A percentile compares a stretch with the other conserved stretches of the same genome.
Evolutionary conservation across 2,113 vertebrate genomes (phyloP).

Genomic region (Rhinogobius similis): DNA sequence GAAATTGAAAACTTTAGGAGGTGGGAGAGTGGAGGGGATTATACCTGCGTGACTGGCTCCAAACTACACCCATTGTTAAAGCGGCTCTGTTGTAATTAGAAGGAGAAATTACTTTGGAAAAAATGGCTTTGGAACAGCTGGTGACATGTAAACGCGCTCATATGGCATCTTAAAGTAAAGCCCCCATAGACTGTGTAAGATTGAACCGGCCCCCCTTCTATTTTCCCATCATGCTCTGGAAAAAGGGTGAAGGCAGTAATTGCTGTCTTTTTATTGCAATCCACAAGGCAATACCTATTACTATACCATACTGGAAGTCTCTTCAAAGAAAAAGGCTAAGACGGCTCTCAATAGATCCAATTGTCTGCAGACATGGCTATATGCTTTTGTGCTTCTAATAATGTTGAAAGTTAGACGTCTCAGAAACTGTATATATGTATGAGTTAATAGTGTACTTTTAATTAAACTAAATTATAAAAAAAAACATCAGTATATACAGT

Average conservation of each 20-base stretch:
- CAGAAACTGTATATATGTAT: too few species aligned
- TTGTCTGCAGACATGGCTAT: background rate
- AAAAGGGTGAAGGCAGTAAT: slow-evolving; percentile 45
- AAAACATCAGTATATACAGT: background rate
- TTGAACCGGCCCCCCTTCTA: slow-evolving; percentile 23
- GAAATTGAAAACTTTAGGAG: slow-evolving; percentile 76
- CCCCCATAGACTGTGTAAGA: slow-evolving; percentile 32
- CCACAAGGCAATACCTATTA: slow-evolving; percentile 36
- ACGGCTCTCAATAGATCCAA: background rate
- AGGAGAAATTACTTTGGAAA: slow-evolving; percentile 76
- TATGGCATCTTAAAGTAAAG: slow-evolving; percentile 59
- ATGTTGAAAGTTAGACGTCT: background rate
- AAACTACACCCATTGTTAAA: slow-evolving; percentile 74
- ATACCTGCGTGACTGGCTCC: slow-evolving; percentile 77
- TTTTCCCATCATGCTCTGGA: slow-evolving; percentile 12
- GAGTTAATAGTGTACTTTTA: background rate
- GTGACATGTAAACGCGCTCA: slow-evolving; percentile 60
- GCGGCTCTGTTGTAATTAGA: slow-evolving; percentile 76
- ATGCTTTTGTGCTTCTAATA: slow-evolving; percentile 3
- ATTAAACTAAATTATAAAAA: background rate
- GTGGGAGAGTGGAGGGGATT: slow-evolving; percentile 71
- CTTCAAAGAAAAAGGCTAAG: slow-evolving; percentile 12
- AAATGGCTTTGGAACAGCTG: slow-evolving; percentile 71
- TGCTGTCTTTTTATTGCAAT: slow-evolving; percentile 46
- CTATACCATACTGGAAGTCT: slow-evolving; percentile 30